Evolutionary conservation across 2,113 vertebrate species (phyloP), one percentile per base, ranked within the genome.

Genomic region (Eupsittula cactorum): DNA sequence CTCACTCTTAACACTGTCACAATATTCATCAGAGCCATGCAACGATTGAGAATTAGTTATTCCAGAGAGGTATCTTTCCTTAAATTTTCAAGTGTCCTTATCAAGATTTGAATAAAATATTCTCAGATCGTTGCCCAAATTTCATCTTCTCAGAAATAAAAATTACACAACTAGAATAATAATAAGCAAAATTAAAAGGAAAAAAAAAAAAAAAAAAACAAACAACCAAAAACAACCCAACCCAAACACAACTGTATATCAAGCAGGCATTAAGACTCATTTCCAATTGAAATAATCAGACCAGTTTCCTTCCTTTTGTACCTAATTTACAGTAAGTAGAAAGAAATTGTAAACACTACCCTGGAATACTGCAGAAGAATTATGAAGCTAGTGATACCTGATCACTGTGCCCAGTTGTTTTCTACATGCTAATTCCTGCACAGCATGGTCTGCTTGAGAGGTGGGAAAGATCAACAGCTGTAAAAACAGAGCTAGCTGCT

Each of bases 381-480:
- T 93, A 76, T 9, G 15, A 67, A 37, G 33, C 33, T 29, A 23
- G 41, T 31, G 64, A 79, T 42, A 96, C 77, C 60, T 47, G 85
- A 96, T 95, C 86, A 67, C 13, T 27, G 24, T 75, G 39, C 59
- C 93, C 86, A 74, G 88, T 88, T 89, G 86, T 86, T 97, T 89
- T 75, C 63, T 84, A 19, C 4, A 1, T 69, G 92, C 82, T 93
- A 92, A 86, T 81, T 96, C 47, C 59, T 88, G 69, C 39, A 27
- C 76, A 87, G n/a, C 39, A 59, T 57, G 86, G 78, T 68, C 63
- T 46, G 55, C 19, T 85, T 84, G 93, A 93, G 68, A 82, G 55
- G 42, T 93, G 91, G 13, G 44, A 95, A 96, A 96, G 95, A 82
- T 55, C 90, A 96, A 57, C 95, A 98, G 96, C 97, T 97, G 90